Evolutionary conservation across 1,140 invertebrate genomes (phyloP), one percentile per base, ranked within the genome.

Genomic region (Mylabris phalerata): DNA sequence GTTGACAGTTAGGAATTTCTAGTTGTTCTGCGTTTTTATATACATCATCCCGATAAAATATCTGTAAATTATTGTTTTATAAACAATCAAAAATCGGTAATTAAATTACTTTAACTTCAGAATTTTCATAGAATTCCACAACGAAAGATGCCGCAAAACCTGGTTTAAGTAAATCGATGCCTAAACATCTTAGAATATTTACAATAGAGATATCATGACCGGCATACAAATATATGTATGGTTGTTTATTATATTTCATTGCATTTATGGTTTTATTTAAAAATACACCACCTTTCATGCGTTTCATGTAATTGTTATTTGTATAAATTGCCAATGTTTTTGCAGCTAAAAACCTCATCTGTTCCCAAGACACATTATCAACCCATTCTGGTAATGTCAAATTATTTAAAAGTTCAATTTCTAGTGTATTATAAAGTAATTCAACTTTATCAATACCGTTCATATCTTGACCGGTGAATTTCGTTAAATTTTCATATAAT

Each of bases 121-220:
- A 71, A 61, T 77, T 73, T 3, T 82, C 74, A 64, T 84, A 81
- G 9, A 87, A 66, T 70, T 91, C 86, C 48, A 89, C 75, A 24
- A 84, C 77, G 1, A 91, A 55, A 10, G 82, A 80, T 1, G 86
- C 82, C 1, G 85, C 86, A 71, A 85, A 87, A 42, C 84, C 82
- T 0, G 87, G 88, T 66, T 85, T 81, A 9, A 86, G 68, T 11
- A 81, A 73, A 56, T 84, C 78, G 0, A 84, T 83, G 5, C 85
- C 85, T 62, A 90, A 76, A 0, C 85, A 78, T 56, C 85, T 78
- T 74, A 88, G 78, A 4, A 86, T 64, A 64, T 81, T 83, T 0
- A 90, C 84, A n/a, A 90, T 67, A 0, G 84, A 88, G 2, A 88
- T 75, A 69, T 91, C 88, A 67, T 91, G 88, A 0, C 77, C 87